phyloP scores from a whole-genome alignment of 2,113 vertebrate genomes.

The Callionymus lyra region DNA sequence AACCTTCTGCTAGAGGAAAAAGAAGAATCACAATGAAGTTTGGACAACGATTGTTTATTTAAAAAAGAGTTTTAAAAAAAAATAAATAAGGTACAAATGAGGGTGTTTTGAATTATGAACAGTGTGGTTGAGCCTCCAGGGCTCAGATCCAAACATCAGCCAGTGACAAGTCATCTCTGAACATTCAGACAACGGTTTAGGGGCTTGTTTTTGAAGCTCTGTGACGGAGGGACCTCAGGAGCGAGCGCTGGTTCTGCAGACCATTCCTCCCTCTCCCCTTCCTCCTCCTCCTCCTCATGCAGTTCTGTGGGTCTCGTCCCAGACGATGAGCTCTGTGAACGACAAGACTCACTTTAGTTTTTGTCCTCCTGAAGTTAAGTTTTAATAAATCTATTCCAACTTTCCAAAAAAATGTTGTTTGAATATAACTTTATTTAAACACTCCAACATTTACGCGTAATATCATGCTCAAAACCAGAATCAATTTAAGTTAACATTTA shows the following conservation, averaged over 20 bases:
- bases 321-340: constrained; percentile 23
- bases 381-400: too few species aligned
- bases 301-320: constrained; percentile 35
- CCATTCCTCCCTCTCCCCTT: constrained; percentile 17
- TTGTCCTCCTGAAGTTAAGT: too few species aligned
- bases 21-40: too few species aligned
- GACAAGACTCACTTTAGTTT: too few species aligned
- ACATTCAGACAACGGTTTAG: too few species aligned
- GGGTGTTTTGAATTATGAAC: constrained; percentile 8
- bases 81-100: constrained; percentile 41
- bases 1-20: too few species aligned
- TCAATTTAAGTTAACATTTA: too few species aligned
- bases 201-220: constrained; percentile 5
- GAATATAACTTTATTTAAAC: too few species aligned
- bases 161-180: too few species aligned
- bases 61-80: constrained; percentile 23
- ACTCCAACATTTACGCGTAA: too few species aligned
- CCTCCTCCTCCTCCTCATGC: constrained; percentile 36
- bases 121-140: constrained; percentile 40
- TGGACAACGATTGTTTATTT: constrained; percentile 55
- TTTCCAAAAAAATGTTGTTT: too few species aligned
- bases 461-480: too few species aligned
- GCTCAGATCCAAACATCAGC: constrained; percentile 9
- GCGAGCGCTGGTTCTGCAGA: constrained; percentile 7
- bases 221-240: constrained; percentile 15